A percentile compares a stretch with the other conserved stretches of the same genome.
Evolutionary conservation across 2,797 vertebrate genomes (phyloP).

Genomic region (Sylvilagus floridanus): DNA sequence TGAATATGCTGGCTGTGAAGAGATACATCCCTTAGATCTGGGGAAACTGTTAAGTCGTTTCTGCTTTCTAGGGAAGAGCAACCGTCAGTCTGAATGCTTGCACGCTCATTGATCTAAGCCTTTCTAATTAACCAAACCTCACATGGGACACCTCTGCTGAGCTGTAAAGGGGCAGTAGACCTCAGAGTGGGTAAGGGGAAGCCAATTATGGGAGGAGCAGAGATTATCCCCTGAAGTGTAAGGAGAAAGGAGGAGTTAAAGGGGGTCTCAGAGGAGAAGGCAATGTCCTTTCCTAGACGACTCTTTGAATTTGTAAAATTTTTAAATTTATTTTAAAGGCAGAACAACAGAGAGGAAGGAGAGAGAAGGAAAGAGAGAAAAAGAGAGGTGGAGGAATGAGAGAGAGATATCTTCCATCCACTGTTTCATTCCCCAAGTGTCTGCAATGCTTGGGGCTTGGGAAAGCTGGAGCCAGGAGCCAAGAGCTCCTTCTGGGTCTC

Average conservation of each 20-base stretch:
- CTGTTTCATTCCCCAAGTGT: no score
- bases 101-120: background rate
- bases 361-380: no score
- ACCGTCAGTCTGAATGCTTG: background rate
- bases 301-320: background rate
- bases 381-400: no score
- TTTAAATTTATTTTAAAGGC: background rate
- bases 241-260: background rate
- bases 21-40: background rate
- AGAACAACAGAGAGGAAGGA: no score
- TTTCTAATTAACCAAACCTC: background rate
- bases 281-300: background rate
- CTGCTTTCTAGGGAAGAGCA: background rate
- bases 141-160: background rate
- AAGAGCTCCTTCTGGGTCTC: no score
- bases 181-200: background rate
- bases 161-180: background rate
- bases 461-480: no score
- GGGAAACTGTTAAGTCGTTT: background rate
- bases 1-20: background rate
- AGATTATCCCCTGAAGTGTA: background rate
- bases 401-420: no score
- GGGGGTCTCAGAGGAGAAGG: background rate
- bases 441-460: no score
- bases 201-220: no score